A percentile compares a stretch with the other conserved stretches of the same genome.
phyloP scores from a whole-genome alignment of 2,888 invertebrate species.

The Lasius platythorax region DNA sequence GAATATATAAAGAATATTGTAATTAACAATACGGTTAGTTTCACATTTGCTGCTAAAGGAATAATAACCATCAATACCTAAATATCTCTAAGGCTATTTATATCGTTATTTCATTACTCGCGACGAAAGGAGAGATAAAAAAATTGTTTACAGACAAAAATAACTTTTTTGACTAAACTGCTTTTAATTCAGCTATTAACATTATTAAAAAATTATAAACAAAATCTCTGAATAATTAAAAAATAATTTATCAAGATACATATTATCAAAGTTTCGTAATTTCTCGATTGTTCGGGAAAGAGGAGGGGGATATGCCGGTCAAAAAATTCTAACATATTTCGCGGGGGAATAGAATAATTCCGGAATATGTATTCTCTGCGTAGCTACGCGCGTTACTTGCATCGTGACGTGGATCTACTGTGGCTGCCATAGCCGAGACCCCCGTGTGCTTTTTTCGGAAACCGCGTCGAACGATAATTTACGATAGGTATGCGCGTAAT shows the following conservation, averaged over 20 bases:
- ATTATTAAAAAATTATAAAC: neutral
- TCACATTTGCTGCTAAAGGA: too few species aligned
- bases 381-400: constrained; percentile 8
- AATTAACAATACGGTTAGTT: too few species aligned
- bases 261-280: neutral
- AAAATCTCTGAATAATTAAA: neutral
- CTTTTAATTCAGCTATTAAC: neutral
- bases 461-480: constrained; percentile 53
- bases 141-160: neutral
- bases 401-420: constrained; percentile 34
- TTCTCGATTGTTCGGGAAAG: neutral
- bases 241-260: neutral
- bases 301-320: neutral
- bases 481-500: constrained; percentile 55
- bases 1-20: neutral
- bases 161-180: neutral
- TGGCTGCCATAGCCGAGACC: neutral
- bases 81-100: too few species aligned
- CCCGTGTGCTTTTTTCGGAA: constrained; percentile 42
- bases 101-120: too few species aligned
- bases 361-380: neutral
- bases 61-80: too few species aligned
- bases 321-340: neutral
- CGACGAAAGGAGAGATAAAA: neutral
- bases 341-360: neutral